Percentiles rank a stretch among this genome's conserved stretches.
Evolutionary conservation across 2,888 invertebrate species (phyloP).

Genomic region (Drosophila suboccidentalis): DNA sequence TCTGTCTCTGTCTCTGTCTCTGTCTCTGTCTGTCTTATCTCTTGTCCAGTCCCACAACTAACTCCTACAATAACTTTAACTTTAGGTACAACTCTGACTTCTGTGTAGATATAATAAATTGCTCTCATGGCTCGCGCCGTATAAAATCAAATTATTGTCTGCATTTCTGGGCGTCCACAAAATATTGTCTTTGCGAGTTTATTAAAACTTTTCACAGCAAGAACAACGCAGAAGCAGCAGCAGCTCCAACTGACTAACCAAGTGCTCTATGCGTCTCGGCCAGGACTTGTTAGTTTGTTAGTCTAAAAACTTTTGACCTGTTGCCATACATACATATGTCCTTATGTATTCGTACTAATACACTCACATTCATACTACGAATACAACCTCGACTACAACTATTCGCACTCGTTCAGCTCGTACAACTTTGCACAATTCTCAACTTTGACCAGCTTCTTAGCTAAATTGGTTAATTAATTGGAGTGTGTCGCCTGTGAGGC

Average conservation of each 20-base stretch:
- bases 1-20: background rate
- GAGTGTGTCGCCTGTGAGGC: slow-evolving; percentile 40
- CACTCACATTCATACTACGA: background rate
- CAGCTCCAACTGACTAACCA: slow-evolving; percentile 49
- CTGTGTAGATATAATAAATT: slow-evolving; percentile 62
- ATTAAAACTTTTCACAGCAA: slow-evolving; percentile 67
- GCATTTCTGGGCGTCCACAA: slow-evolving; percentile 50
- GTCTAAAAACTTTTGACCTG: slow-evolving; percentile 68
- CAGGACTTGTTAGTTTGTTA: slow-evolving; percentile 47
- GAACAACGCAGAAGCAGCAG: slow-evolving; percentile 17
- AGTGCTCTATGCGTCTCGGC: slow-evolving; percentile 33
- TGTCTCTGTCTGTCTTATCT: slow-evolving; percentile 5
- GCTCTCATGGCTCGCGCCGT: slow-evolving; percentile 55
- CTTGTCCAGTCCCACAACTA: slow-evolving; percentile 10
- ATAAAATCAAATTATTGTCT: slow-evolving; percentile 75
- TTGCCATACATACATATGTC: slow-evolving; percentile 45
- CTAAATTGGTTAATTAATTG: slow-evolving; percentile 73
- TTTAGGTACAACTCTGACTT: slow-evolving; percentile 27
- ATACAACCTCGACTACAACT: background rate
- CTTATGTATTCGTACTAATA: background rate
- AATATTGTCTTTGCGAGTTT: slow-evolving; percentile 73
- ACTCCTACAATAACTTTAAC: slow-evolving; percentile 10
- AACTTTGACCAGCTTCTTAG: slow-evolving; percentile 58
- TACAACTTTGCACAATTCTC: slow-evolving; percentile 39
- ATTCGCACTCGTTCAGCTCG: slow-evolving; percentile 7